Conservation (phyloP, 2,797 vertebrate species). For the Halcyon chelicuti region DNA sequence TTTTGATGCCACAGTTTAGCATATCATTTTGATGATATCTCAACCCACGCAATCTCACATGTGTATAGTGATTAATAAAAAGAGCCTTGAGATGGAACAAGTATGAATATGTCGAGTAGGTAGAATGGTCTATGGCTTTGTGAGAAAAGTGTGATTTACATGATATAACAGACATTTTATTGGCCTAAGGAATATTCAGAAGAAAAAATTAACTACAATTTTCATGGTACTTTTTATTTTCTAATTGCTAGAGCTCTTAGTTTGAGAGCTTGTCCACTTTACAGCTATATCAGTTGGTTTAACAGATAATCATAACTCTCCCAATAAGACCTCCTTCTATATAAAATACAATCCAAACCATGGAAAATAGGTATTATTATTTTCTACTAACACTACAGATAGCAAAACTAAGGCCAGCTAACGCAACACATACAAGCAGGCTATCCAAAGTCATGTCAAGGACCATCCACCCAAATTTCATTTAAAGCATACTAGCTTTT, state of each 20-base stretch:
- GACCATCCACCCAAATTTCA: not conserved
- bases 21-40: not conserved
- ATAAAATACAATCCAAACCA: not conserved
- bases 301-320: not conserved
- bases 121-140: not conserved
- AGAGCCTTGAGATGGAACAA: not conserved
- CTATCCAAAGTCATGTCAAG: not conserved
- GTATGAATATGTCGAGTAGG: not conserved
- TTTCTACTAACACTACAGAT: not conserved
- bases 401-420: not conserved
- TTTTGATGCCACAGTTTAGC: not conserved
- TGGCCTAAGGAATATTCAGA: not conserved
- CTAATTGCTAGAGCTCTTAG: not conserved
- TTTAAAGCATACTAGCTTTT: not conserved
- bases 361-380: not conserved
- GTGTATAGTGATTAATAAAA: not conserved
- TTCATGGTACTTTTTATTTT: not conserved
- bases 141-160: not conserved
- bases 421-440: not conserved
- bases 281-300: not conserved
- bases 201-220: not conserved
- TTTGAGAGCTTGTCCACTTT: not conserved
- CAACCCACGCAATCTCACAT: not conserved
- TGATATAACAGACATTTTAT: not conserved
- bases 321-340: not conserved